Evolutionary conservation across 2,888 invertebrate genomes (phyloP).

Genomic region (Cosmorhoe ocellata): DNA sequence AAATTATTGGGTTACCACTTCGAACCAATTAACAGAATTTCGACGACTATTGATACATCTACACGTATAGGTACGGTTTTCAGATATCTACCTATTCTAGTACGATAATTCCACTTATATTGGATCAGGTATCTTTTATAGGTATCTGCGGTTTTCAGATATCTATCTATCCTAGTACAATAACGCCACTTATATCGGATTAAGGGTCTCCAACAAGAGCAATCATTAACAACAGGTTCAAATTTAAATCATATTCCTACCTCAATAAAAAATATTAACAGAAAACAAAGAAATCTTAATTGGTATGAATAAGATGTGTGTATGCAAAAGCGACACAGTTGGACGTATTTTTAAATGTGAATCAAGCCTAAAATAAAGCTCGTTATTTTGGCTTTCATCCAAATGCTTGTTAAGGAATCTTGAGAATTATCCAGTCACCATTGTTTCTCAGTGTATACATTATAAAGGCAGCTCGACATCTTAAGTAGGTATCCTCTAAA

Average conservation of each 20-base stretch:
- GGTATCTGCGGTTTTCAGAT: no score
- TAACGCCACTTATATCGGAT: no score
- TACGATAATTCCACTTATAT: no score
- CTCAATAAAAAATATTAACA: no score
- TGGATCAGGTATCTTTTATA: no score
- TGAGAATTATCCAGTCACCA: slow-evolving; percentile 58
- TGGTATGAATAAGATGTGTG: not conserved
- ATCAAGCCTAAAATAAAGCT: slow-evolving; percentile 53
- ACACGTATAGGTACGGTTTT: not conserved
- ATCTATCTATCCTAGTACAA: no score
- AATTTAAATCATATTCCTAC: no score
- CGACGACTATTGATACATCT: slow-evolving; percentile 4
- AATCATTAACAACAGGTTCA: no score
- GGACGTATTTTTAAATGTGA: slow-evolving; percentile 35
- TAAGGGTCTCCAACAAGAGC: no score
- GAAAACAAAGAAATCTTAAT: no score
- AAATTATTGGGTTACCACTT: slow-evolving; percentile 28
- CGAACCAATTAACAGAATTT: slow-evolving; percentile 21
- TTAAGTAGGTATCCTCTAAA: slow-evolving; percentile 29
- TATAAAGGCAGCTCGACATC: slow-evolving; percentile 47
- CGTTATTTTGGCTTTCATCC: slow-evolving; percentile 71
- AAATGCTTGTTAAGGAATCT: slow-evolving; percentile 77
- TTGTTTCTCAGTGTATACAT: slow-evolving; percentile 67
- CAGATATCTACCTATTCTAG: no score
- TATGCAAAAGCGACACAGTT: not conserved